Percentiles rank a stretch among this genome's conserved stretches.
Evolutionary conservation across 1,140 invertebrate species (phyloP).

Genomic region (Meloidogyne hapla): DNA sequence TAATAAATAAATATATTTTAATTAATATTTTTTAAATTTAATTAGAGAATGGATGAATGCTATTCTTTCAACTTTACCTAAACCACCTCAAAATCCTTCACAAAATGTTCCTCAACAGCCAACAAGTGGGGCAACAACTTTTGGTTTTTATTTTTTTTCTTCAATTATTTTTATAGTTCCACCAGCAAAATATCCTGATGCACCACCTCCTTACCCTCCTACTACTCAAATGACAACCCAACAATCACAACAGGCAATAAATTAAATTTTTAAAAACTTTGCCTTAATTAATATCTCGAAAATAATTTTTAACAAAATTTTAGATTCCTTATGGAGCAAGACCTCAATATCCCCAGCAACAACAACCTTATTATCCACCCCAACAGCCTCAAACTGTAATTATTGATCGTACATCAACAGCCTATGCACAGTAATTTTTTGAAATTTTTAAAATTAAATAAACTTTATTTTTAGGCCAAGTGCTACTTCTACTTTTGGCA

Average conservation of each 20-base stretch:
- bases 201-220: slow-evolving; percentile 26
- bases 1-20: too few species aligned
- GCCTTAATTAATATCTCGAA: too few species aligned
- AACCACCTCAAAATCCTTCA: slow-evolving; percentile 26
- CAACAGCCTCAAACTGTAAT: slow-evolving; percentile 44
- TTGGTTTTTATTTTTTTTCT: neutral
- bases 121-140: neutral
- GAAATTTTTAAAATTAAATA: neutral
- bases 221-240: slow-evolving; percentile 2
- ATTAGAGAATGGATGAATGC: slow-evolving; percentile 51
- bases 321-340: neutral
- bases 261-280: too few species aligned
- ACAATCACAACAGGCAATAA: slow-evolving; percentile 21
- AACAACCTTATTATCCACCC: slow-evolving; percentile 26
- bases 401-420: slow-evolving; percentile 36
- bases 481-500: slow-evolving; percentile 13
- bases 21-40: slow-evolving; percentile 13
- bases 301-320: too few species aligned
- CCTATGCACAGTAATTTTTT: slow-evolving; percentile 25
- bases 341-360: slow-evolving; percentile 11
- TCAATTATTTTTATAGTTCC: slow-evolving; percentile 30
- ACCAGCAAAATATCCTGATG: slow-evolving; percentile 41
- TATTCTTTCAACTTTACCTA: slow-evolving; percentile 54
- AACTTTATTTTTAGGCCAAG: neutral
- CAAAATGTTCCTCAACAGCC: slow-evolving; percentile 12